Evolutionary conservation across 1,140 invertebrate species (phyloP), one percentile per base, ranked within the genome.

Genomic region (Tenebrio molitor): DNA sequence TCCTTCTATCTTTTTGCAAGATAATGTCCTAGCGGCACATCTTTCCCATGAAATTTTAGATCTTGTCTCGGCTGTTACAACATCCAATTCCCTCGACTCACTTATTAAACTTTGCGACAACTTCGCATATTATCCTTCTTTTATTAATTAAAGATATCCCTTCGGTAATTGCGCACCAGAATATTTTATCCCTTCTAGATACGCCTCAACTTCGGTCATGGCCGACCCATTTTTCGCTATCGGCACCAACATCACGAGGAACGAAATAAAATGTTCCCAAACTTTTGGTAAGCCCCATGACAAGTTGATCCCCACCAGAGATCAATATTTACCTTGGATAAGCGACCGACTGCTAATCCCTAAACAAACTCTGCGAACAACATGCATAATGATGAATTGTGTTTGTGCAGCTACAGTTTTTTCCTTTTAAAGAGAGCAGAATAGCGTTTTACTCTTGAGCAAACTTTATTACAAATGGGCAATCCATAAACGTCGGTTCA

Each of bases 271-370:
- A 5, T 53, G 7, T n/a, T 53, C 19, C 17, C 21, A 12, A 58
- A 58, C 50, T 58, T 58, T 29, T 44, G 7, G 8, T 44, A 17
- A 53, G 16, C 19, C 46, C 5, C 46, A 53, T 21, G 46, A 53
- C 46, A 53, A 53, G 17, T 53, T 53, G 23, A 53, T 53, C 46
- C 19, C 2, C 19, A 53, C 46, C 46, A 8, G 10, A 19, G 46
- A 53, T 53, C 50, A 58, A 58, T 58, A 58, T 58, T 58, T 58
- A 53, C 46, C 17, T 53, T 53, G 46, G 46, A 53, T 58, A 23
- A 58, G 10, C 23, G 50, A 29, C 50, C 14, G 46, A 53, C 46
- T 53, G 21, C 46, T 23, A 53, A 53, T 53, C 46, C 46, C 16
- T 21, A 19, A 23, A 19, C 46, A 53, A 53, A 53, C 46, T 53